Base-by-base conservation (phyloP, 2,888 invertebrate genomes). In the Amorpha juglandis region DNA sequence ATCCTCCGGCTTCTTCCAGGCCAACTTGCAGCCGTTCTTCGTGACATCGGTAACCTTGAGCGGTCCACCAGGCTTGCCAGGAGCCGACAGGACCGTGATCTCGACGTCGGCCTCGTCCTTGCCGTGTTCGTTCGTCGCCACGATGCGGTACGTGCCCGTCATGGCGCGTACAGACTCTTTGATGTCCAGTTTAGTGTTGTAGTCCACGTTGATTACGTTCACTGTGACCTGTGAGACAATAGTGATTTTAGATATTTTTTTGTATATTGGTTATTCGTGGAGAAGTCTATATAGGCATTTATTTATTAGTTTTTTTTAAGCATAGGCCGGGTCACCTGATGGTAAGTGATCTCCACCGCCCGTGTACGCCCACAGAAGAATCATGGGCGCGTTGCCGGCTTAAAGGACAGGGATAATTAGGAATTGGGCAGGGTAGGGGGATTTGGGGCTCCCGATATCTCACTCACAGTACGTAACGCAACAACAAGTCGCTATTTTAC, bases 1-100 rank as follows among this genome's bases (percentile, higher is more conserved):
- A 84, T 99, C 98, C 78, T 98, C 97, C 0, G 98, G 98, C 78
- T 98, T 98, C 78, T 98, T 96, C 98, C 98, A 99, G 73, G 97
- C 96, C 63, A 99, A 93, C 83, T 98, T 98, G 87, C 97, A 97
- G 65, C 98, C 96, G 74, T 96, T 96, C 87, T 98, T 98, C 48
- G 97, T 98, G 33, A 99, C 96, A 78, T 98, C 98, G 0, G 95
- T 92, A 12, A 98, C 98, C 89, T 98, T 96, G 8, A 99, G 94
- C 1, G 98, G 98, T 11, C 98, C 98, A 71, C 96, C 96, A 0
- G 98, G 98, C 80, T 96, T 97, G 69, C 96, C 95, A 6, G 99
- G 98, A 8, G 97, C 95, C 52, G 97, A 94, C 51, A 95, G 82
- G n/a, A 99, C 96, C 0, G 98, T 98, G 65, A 99, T 95, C 90